Evolutionary conservation across 2,113 vertebrate genomes (phyloP).

Genomic region (Channa maculata): DNA sequence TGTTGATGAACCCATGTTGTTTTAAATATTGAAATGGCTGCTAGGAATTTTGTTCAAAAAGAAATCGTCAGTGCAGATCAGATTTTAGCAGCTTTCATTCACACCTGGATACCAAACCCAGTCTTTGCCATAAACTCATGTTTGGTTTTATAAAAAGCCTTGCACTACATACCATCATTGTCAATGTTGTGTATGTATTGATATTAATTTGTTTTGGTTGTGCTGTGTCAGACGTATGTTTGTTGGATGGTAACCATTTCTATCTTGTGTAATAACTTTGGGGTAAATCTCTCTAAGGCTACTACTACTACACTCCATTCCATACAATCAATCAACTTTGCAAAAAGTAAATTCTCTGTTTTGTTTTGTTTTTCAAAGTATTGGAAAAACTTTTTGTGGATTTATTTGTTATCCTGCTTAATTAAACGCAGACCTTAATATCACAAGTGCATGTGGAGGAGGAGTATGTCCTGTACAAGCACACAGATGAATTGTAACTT

Average conservation of each 20-base stretch:
- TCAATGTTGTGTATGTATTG: conserved; percentile 18
- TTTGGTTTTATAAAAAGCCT: conserved; percentile 21
- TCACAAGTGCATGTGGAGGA: neutral
- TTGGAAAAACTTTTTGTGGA: conserved; percentile 24
- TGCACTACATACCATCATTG: conserved; percentile 18
- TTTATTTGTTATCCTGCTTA: conserved; percentile 41
- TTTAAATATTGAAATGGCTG: neutral
- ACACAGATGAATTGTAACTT: neutral
- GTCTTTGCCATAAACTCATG: neutral
- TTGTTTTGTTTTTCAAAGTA: conserved; percentile 26
- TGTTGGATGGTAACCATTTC: neutral
- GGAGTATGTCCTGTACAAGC: neutral
- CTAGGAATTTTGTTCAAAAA: neutral
- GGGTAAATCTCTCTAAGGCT: neutral
- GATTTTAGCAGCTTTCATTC: neutral
- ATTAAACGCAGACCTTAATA: neutral
- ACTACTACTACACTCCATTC: conserved; percentile 4
- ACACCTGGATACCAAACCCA: conserved; percentile 14
- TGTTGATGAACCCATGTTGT: neutral
- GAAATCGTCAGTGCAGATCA: neutral
- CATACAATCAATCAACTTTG: conserved; percentile 12
- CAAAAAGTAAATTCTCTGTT: conserved; percentile 34
- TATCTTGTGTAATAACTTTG: conserved; percentile 3
- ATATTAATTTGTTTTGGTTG: conserved; percentile 6
- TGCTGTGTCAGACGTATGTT: conserved; percentile 15